phyloP scores from a whole-genome alignment of 2,797 vertebrate species.

The Coranthus polyacanthus region DNA sequence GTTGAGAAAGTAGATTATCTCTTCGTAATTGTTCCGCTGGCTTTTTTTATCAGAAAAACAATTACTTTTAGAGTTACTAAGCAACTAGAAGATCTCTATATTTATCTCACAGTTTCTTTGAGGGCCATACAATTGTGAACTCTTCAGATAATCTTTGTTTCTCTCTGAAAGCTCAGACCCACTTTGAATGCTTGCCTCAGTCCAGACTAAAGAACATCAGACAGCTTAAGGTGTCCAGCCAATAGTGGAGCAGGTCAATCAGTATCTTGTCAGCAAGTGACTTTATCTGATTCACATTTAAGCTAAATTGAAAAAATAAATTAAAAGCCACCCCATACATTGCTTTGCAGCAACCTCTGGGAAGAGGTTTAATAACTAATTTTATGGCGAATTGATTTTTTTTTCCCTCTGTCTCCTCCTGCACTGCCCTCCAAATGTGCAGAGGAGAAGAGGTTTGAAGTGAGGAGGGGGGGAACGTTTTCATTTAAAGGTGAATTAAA shows the following conservation, averaged over 20 bases:
- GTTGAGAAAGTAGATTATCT: background rate
- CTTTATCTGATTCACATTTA: constrained; percentile 82
- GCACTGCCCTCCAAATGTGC: constrained; percentile 67
- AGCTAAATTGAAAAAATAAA: constrained; percentile 80
- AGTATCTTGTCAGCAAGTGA: constrained; percentile 72
- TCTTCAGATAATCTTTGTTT: constrained; percentile 52
- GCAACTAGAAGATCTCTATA: constrained; percentile 36
- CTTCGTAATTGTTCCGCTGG: constrained; percentile 28
- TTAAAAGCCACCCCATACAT: constrained; percentile 69
- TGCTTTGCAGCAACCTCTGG: constrained; percentile 62
- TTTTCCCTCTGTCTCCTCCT: constrained; percentile 14
- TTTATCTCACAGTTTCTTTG: constrained; percentile 24
- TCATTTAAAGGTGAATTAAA: constrained; percentile 83
- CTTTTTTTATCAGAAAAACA: constrained; percentile 25
- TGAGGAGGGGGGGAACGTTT: constrained; percentile 50
- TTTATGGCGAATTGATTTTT: constrained; percentile 82
- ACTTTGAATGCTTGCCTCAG: constrained; percentile 38
- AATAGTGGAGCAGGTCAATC: constrained; percentile 64
- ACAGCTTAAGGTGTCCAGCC: constrained; percentile 56
- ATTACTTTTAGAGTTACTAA: constrained; percentile 35
- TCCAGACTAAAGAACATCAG: constrained; percentile 50
- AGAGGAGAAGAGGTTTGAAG: constrained; percentile 57
- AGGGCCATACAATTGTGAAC: constrained; percentile 35
- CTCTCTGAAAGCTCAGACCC: constrained; percentile 32
- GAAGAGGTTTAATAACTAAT: constrained; percentile 80